Conservation (phyloP, 2,797 vertebrate genomes). For the Gadopsis bispinosus region DNA sequence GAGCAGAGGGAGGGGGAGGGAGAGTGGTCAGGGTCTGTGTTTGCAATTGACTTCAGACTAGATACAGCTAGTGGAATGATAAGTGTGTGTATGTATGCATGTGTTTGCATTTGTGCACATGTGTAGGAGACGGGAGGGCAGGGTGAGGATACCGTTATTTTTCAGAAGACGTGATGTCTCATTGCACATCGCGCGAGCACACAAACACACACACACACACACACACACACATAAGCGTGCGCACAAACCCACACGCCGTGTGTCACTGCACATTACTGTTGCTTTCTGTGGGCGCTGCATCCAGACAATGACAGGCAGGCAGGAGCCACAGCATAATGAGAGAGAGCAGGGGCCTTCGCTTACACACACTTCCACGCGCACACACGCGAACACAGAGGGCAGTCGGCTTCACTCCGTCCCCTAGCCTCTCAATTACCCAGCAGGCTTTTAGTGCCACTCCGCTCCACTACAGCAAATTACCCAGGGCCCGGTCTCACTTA, state of each 20-base stretch:
- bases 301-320: conserved; percentile 87
- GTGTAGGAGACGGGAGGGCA: conserved; percentile 61
- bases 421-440: conserved; percentile 96
- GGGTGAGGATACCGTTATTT: conserved; percentile 82
- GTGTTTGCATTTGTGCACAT: conserved; percentile 64
- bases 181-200: conserved; percentile 74
- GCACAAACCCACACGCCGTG: conserved; percentile 77
- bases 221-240: conserved; percentile 33
- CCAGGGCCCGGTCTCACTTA: conserved; percentile 92
- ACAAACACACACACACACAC: conserved; percentile 39
- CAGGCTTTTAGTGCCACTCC: conserved; percentile 94
- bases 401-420: conserved; percentile 84
- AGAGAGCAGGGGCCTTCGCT: conserved; percentile 85
- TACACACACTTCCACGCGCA: conserved; percentile 48
- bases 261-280: conserved; percentile 85
- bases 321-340: conserved; percentile 91
- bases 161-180: conserved; percentile 86
- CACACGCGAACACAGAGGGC: conserved; percentile 74
- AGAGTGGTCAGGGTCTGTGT: conserved; percentile 11
- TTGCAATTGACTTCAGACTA: conserved; percentile 43
- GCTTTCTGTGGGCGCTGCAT: conserved; percentile 84
- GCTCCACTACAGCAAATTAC: conserved; percentile 96
- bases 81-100: conserved; percentile 56
- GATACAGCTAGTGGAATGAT: conserved; percentile 55
- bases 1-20: background rate